Conservation (phyloP, 53 echinoderm and acorn worm genomes). For the Arbacia lixula region DNA sequence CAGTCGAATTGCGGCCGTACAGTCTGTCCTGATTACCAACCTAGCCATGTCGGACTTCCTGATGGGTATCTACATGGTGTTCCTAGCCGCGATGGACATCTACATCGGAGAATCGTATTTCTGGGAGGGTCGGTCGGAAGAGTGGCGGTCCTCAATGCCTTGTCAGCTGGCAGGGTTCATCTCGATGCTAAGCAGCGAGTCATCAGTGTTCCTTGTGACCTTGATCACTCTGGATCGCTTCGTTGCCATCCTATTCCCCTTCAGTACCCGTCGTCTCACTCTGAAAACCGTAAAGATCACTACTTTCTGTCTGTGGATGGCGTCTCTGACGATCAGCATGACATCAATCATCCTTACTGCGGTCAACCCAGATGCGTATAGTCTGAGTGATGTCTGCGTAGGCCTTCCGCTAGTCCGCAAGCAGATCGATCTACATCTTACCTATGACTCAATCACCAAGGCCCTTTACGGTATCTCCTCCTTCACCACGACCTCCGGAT, state of each 20-base stretch:
- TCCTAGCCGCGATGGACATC: slow-evolving; percentile 53
- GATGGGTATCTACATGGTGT: slow-evolving; percentile 68
- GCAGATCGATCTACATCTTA: not conserved
- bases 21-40: slow-evolving; percentile 55
- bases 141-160: slow-evolving; percentile 56
- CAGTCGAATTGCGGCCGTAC: slow-evolving; percentile 51
- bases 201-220: slow-evolving; percentile 70
- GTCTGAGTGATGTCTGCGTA: slow-evolving; percentile 60
- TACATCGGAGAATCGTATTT: slow-evolving; percentile 57
- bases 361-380: slow-evolving; percentile 39
- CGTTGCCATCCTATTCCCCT: slow-evolving; percentile 64
- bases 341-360: not conserved
- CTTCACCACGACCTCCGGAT: not conserved
- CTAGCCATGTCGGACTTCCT: slow-evolving; percentile 64
- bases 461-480: not conserved
- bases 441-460: not conserved
- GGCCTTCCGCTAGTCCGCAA: slow-evolving; percentile 48
- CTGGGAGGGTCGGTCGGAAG: slow-evolving; percentile 21
- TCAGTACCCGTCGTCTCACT: slow-evolving; percentile 55
- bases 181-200: slow-evolving; percentile 63
- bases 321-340: slow-evolving; percentile 36
- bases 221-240: slow-evolving; percentile 68
- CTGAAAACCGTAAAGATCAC: not conserved
- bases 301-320: slow-evolving; percentile 38
- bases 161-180: slow-evolving; percentile 64